Percentiles rank a stretch among this genome's conserved stretches.
phyloP scores from a whole-genome alignment of 2,113 vertebrate genomes.

The Dromaius novaehollandiae region DNA sequence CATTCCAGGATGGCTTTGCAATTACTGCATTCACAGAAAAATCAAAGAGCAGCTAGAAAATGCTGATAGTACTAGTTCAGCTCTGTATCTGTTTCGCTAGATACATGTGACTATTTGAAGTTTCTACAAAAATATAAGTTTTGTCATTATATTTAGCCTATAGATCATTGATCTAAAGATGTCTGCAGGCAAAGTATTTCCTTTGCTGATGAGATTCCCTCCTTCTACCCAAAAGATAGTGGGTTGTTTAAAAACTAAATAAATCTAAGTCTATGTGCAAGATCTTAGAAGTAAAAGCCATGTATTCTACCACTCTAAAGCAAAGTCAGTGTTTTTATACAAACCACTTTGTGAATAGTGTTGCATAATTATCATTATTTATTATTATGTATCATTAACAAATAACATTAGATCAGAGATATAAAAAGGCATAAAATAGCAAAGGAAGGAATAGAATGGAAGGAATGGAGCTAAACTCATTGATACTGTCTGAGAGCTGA shows the following conservation, averaged over 20 bases:
- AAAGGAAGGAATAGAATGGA: not conserved
- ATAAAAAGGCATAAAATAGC: not conserved
- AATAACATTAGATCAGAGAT: not conserved
- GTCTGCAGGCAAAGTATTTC: not conserved
- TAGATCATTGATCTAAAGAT: not conserved
- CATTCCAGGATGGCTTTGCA: not conserved
- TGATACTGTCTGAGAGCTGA: not conserved
- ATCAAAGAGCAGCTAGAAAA: not conserved
- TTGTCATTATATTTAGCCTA: not conserved
- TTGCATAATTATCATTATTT: not conserved
- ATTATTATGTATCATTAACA: not conserved
- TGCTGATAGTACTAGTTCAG: not conserved
- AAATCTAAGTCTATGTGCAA: not conserved
- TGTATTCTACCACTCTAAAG: not conserved
- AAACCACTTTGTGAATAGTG: not conserved
- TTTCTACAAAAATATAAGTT: not conserved
- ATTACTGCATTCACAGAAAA: not conserved
- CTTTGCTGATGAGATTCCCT: not conserved
- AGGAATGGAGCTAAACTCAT: not conserved
- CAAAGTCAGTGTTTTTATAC: not conserved
- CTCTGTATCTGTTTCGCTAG: not conserved
- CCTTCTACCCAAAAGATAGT: not conserved
- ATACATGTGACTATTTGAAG: not conserved
- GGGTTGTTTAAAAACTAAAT: not conserved
- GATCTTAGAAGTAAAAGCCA: not conserved